Base-by-base conservation (phyloP, 2,888 invertebrate genomes). In the Cryptocheilus praepositus region DNA sequence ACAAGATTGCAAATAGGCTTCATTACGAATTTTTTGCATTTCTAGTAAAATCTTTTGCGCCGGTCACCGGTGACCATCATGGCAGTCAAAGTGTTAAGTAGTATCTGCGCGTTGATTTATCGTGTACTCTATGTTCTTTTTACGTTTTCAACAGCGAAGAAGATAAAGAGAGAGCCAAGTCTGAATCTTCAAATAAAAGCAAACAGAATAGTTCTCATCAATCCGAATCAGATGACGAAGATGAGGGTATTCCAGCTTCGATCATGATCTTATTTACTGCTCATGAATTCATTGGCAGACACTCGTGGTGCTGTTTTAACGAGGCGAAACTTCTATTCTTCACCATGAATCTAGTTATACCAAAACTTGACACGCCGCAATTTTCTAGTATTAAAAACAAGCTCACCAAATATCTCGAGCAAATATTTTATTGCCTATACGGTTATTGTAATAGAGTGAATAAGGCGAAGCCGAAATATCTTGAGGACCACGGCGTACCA, bases 341-440 rank as follows among this genome's bases (percentile, higher is more conserved):
- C 81, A 94, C 93, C 19, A 90, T 97, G 80, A 94, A 95, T 76
- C 92, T 93, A 0, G 91, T 96, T 46, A 91, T 94, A n/a, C 93
- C 94, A 36, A 90, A 93, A 70, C 83, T 95, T 49, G 91, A 93
- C 67, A 92, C 93, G 0, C 93, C 94, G 18, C 90, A 92, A 7
- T 91, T 93, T 56, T 91, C 92, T 19, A 89, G 91, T 54, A 90
- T 91, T 28, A 90, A 93, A 54, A 93, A 94, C 81, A 93, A 94
- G 84, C 91, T 96, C 1, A 92, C 92, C 67, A 94, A 94, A 77
- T 93, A 94, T 76, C 90, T 97, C 83, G 98, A 98, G 83, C 98
- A 98, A 89, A 92, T 93, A 70, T 91, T 94, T 67, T 97, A 93
- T 87, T 98, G 98, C 86, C 90, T 98, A 1, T 98, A 95, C 87